Conservation (phyloP, 2,113 vertebrate species). For the Notarius quadriscutis region DNA sequence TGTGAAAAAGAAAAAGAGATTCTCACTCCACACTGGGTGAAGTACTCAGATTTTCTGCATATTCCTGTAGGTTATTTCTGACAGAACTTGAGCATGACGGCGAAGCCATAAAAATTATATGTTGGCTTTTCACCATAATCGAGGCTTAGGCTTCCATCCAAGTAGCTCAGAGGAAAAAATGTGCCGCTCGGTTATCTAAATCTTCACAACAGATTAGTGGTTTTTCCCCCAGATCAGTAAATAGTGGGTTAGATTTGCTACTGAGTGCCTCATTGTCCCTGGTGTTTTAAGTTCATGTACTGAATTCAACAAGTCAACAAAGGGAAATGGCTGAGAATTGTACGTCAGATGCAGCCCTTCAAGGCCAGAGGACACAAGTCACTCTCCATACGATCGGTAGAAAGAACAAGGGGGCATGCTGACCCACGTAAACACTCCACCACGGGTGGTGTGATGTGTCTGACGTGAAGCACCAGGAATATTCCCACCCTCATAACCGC, state of each 20-base stretch:
- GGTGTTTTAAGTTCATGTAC: neutral
- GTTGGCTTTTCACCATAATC: neutral
- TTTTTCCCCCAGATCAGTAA: neutral
- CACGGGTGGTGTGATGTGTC: neutral
- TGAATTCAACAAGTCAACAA: too few species aligned
- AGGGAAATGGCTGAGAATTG: neutral
- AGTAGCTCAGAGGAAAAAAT: neutral
- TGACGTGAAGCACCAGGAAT: neutral
- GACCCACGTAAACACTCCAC: neutral
- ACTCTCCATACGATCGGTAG: neutral
- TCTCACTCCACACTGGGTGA: constrained; percentile 12
- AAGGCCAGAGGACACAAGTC: neutral
- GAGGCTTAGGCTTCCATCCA: neutral
- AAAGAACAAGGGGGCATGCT: neutral
- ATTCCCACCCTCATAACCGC: too few species aligned
- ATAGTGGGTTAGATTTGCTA: neutral
- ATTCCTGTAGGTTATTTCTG: constrained; percentile 36
- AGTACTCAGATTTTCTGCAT: neutral
- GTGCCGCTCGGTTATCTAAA: constrained; percentile 4
- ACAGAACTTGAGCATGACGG: neutral
- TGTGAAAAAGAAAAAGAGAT: neutral
- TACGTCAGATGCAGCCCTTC: neutral
- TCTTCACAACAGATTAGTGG: constrained; percentile 13
- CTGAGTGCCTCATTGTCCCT: neutral
- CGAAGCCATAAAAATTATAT: neutral